These are phyloP conservation scores for Triops cancriformis DNA, from an alignment of 1,140 invertebrate species.

Conservation along the genomic window DNA sequence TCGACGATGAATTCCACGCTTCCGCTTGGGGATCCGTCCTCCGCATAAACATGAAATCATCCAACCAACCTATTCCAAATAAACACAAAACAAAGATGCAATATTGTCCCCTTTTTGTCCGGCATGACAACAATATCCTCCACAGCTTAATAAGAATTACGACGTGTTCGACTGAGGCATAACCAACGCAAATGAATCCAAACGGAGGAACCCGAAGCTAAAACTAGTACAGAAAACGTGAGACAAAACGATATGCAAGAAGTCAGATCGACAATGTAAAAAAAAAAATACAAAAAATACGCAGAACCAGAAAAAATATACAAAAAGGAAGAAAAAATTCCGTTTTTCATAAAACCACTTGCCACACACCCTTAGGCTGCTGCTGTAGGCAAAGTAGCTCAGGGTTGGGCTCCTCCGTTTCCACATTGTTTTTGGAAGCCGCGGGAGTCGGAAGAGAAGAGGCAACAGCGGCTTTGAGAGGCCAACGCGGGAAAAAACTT, in stretches of 20 bases:
- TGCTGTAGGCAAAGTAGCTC: slow-evolving; percentile 33
- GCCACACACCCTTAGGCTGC: slow-evolving; percentile 32
- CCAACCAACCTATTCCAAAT: slow-evolving; percentile 47
- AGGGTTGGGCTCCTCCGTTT: slow-evolving; percentile 35
- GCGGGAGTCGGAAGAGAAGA: slow-evolving; percentile 41
- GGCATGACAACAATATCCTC: background rate
- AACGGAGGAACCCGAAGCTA: slow-evolving; percentile 11
- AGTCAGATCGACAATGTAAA: background rate
- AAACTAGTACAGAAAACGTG: background rate
- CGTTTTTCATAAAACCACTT: slow-evolving; percentile 15
- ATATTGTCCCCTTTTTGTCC: background rate
- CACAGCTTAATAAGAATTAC: background rate
- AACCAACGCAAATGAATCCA: background rate
- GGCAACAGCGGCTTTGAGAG: slow-evolving; percentile 39
- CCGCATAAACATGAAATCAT: slow-evolving; percentile 53
- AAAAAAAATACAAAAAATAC: slow-evolving; percentile 1
- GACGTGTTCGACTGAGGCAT: background rate
- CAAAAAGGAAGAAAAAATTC: slow-evolving; percentile 2
- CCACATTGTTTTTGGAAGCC: slow-evolving; percentile 53
- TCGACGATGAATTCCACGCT: slow-evolving; percentile 30
- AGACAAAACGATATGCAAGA: background rate
- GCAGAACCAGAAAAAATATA: background rate
- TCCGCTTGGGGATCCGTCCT: slow-evolving; percentile 41
- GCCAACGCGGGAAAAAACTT: slow-evolving; percentile 31
- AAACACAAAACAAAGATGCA: slow-evolving; percentile 28